Evolutionary conservation across 2,888 invertebrate species (phyloP).

Genomic region (Blera fallax): DNA sequence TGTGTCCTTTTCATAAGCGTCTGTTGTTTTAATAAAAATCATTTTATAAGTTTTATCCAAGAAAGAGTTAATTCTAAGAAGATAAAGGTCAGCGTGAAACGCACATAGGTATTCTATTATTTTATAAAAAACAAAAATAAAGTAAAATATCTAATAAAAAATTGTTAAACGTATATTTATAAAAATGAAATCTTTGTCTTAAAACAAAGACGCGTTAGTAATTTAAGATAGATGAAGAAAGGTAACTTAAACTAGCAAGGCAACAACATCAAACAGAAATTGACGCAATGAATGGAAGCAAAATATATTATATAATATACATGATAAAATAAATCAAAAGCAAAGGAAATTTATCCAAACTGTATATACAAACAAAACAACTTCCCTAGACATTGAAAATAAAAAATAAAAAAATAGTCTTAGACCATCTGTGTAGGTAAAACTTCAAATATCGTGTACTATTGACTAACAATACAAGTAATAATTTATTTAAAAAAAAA

Average conservation of each 20-base stretch:
- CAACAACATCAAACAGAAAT: constrained; percentile 53
- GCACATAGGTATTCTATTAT: constrained; percentile 76
- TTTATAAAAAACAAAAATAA: constrained; percentile 58
- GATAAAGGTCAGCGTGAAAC: constrained; percentile 75
- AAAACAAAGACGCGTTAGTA: constrained; percentile 43
- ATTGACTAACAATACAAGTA: constrained; percentile 68
- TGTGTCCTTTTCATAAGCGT: constrained; percentile 58
- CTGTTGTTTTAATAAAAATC: constrained; percentile 72
- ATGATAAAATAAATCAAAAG: constrained; percentile 43
- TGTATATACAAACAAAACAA: constrained; percentile 65
- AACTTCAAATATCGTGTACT: constrained; percentile 72
- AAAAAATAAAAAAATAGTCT: constrained; percentile 53
- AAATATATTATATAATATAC: neutral
- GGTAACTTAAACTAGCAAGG: constrained; percentile 41
- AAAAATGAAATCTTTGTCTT: constrained; percentile 45
- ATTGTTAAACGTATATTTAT: constrained; percentile 63
- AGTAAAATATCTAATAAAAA: constrained; percentile 55
- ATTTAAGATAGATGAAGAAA: constrained; percentile 48
- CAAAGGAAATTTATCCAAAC: constrained; percentile 40
- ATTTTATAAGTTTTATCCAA: constrained; percentile 47
- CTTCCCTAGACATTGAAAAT: constrained; percentile 67
- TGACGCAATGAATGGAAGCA: constrained; percentile 34
- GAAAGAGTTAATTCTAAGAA: constrained; percentile 37
- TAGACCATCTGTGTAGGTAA: constrained; percentile 71
- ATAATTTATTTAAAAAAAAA: constrained; percentile 65